Evolutionary conservation across 2,888 invertebrate species (phyloP).

Genomic region (Aquatica leii): DNA sequence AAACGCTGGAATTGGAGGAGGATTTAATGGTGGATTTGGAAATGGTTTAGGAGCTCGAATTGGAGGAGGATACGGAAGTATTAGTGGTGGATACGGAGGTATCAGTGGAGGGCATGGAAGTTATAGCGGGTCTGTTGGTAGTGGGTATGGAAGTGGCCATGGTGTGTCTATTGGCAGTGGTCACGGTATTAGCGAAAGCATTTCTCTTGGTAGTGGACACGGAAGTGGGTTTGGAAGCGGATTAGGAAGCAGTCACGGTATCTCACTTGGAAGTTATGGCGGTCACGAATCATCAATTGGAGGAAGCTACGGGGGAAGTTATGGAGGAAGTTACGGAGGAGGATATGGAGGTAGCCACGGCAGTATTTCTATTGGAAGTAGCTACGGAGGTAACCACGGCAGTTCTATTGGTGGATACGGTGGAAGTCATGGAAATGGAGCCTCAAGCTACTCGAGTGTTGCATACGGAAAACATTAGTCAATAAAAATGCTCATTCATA

Average conservation of each 20-base stretch:
- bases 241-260: not conserved
- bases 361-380: too few species aligned
- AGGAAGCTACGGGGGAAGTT: conserved; percentile 25
- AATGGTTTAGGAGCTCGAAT: conserved; percentile 30
- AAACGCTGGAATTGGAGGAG: conserved; percentile 40
- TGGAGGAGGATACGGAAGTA: conserved; percentile 29
- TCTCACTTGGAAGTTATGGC: not conserved
- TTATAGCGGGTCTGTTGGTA: conserved; percentile 8
- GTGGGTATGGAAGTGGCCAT: conserved; percentile 11
- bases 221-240: conserved; percentile 37
- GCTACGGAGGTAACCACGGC: conserved; percentile 44
- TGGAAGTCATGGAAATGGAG: conserved; percentile 38
- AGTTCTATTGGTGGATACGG: conserved; percentile 29
- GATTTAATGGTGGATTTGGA: conserved; percentile 30
- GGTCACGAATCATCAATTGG: conserved; percentile 17
- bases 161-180: conserved; percentile 27
- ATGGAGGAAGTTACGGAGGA: conserved; percentile 30
- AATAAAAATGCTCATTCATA: conserved; percentile 14
- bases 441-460: conserved; percentile 50
- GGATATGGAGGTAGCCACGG: conserved; percentile 26
- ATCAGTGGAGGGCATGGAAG: conserved; percentile 31
- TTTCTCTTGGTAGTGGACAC: conserved; percentile 31
- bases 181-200: conserved; percentile 21
- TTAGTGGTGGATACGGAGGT: conserved; percentile 35
- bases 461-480: conserved; percentile 48